These are phyloP conservation scores for Patella caerulea DNA, from an alignment of 2,888 invertebrate genomes.

Conservation along the genomic window DNA sequence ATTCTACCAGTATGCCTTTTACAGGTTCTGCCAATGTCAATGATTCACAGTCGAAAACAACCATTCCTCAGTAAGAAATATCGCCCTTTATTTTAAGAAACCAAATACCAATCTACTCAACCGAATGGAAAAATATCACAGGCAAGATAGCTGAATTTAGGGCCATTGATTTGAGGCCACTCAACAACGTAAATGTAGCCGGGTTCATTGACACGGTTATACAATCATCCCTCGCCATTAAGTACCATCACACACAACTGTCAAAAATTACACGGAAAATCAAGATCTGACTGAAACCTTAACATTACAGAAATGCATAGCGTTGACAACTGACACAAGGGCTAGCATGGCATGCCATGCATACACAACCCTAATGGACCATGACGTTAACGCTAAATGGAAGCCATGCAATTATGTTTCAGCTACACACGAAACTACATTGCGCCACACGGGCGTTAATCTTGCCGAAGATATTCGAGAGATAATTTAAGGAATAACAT, in stretches of 20 bases:
- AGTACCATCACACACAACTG: not conserved
- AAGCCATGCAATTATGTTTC: too few relatives aligned
- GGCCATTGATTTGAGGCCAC: not conserved
- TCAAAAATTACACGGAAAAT: not conserved
- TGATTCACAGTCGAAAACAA: too few relatives aligned
- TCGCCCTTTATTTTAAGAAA: not conserved
- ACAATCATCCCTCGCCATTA: not conserved
- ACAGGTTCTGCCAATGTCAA: too few relatives aligned
- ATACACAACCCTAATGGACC: not conserved
- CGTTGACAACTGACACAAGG: not conserved
- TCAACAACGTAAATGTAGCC: not conserved
- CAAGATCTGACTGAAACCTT: not conserved
- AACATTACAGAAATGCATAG: not conserved
- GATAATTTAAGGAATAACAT: too few relatives aligned
- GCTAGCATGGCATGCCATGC: not conserved
- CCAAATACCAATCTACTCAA: not conserved
- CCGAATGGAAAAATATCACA: not conserved
- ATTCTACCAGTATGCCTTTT: too few relatives aligned
- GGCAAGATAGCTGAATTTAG: not conserved
- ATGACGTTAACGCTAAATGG: too few relatives aligned
- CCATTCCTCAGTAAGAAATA: not conserved
- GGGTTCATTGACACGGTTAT: not conserved
- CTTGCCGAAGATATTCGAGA: not conserved
- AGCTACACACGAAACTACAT: too few relatives aligned
- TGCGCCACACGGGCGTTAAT: too few relatives aligned